phyloP scores from a whole-genome alignment of 2,888 invertebrate genomes.

The Epiblema foenella region DNA sequence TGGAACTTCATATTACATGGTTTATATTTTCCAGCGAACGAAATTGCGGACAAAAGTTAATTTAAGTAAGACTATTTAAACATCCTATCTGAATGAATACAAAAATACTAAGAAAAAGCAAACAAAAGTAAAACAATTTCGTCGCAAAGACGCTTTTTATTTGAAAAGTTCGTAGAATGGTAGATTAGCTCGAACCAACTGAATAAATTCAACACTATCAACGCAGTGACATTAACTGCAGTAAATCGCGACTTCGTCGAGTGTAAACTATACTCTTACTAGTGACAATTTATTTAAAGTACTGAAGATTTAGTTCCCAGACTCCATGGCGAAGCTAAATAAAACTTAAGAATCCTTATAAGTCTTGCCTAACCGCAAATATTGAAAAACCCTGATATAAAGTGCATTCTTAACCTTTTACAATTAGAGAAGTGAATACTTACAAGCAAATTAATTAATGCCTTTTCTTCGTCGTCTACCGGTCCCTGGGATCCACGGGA shows the following conservation, averaged over 20 bases:
- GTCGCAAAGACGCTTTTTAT: background rate
- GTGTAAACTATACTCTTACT: slow-evolving; percentile 55
- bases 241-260: slow-evolving; percentile 53
- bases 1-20: no score
- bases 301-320: slow-evolving; percentile 56
- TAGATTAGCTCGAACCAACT: slow-evolving; percentile 19
- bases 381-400: no score
- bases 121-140: background rate
- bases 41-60: no score
- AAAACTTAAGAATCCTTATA: slow-evolving; percentile 12
- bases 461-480: no score
- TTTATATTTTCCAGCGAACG: no score
- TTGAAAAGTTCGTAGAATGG: slow-evolving; percentile 3
- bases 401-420: background rate
- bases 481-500: no score
- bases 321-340: slow-evolving; percentile 44
- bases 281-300: slow-evolving; percentile 56
- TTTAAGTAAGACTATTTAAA: no score
- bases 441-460: background rate
- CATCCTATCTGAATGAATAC: no score
- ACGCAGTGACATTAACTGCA: slow-evolving; percentile 49
- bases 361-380: no score
- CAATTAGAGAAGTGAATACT: background rate
- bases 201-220: slow-evolving; percentile 46
- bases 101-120: no score